Evolutionary conservation across 1,140 invertebrate genomes (phyloP).

Genomic region (Pogonus chalceus): DNA sequence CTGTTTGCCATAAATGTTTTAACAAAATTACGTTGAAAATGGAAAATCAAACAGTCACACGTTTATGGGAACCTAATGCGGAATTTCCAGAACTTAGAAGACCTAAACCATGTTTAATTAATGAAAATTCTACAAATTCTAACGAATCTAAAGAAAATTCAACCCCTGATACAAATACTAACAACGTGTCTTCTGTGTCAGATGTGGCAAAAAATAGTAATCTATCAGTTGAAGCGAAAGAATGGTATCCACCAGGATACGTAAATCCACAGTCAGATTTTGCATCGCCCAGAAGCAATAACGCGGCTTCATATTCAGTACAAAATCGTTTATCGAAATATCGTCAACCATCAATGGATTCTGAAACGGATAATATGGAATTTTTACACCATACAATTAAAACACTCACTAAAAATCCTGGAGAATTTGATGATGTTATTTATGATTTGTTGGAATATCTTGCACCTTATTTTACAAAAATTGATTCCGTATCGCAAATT

Average conservation of each 20-base stretch:
- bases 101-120: constrained; percentile 1
- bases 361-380: background rate
- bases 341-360: background rate
- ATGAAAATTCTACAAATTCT: background rate
- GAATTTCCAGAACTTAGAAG: background rate
- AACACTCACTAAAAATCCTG: background rate
- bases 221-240: constrained; percentile 12
- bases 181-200: background rate
- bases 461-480: background rate
- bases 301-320: background rate
- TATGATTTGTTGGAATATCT: background rate
- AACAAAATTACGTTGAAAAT: background rate
- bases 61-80: background rate
- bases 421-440: background rate
- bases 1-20: too few species aligned
- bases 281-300: background rate
- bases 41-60: background rate
- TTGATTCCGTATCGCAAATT: background rate
- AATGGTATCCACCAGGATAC: constrained; percentile 15
- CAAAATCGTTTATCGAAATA: background rate
- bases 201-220: constrained; percentile 5
- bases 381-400: background rate
- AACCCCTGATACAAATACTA: background rate
- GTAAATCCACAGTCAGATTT: too few species aligned
- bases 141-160: background rate